Base-by-base conservation (phyloP, 2,888 invertebrate genomes). In the Acanthacorydalis orientalis region DNA sequence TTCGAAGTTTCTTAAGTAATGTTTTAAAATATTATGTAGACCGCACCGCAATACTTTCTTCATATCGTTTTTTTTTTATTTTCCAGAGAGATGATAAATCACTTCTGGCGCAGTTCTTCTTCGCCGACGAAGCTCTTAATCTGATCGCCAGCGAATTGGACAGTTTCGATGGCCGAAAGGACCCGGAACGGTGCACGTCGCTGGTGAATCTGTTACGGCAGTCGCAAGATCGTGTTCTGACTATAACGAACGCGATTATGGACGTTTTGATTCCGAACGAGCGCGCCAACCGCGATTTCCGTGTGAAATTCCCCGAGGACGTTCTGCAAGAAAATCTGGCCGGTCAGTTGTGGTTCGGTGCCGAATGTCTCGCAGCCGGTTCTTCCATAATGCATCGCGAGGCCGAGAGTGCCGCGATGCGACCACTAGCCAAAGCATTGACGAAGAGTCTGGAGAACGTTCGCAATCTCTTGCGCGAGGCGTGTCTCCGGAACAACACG, bases 291-390 rank as follows among this genome's bases (percentile, higher is more conserved):
- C 74, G 97, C 41, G 95, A 96, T 57, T 98, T 96, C 68, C 77
- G 97, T 43, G 93, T 92, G 49, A 98, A 98, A 70, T 98, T 97
- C 61, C 97, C 97, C 0, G 98, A 98, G 64, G 97, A 98, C 64
- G 93, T 98, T 10, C 76, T 97, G 54, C 96, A 96, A 65, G 97
- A 98, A 64, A 96, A 93, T 68, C 72, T 98, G 51, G 93, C 96
- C 37, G 97, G 97, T 0, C 97, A 98, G 68, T 74, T 98, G 41
- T 98, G 98, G 98, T 98, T 98, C 68, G 97, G 97, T 14, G 97
- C 97, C 49, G 98, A 98, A 84, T 98, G 97, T 64, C 72, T 98
- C 55, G 95, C 97, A 31, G 97, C 97, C 31, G 97, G 97, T 39
- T 96, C 96, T 1, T 95, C 93, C 47, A 98, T 98, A 56, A 85